These are phyloP conservation scores for Polypedilum vanderplanki DNA, from an alignment of 1,140 invertebrate species.

Conservation along the genomic window DNA sequence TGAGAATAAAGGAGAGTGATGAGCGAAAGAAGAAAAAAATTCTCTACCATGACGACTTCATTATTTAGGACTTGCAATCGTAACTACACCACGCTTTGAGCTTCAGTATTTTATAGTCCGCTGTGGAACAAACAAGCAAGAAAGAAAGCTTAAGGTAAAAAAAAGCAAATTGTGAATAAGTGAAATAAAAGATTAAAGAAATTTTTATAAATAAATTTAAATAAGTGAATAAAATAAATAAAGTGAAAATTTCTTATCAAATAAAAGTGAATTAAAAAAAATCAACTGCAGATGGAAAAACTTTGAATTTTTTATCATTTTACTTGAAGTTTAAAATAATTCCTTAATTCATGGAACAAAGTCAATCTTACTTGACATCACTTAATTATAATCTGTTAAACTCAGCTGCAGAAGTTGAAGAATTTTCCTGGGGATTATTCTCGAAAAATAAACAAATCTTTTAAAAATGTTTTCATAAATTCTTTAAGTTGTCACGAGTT, in stretches of 20 bases:
- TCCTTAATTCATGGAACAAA: no score
- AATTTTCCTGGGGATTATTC: no score
- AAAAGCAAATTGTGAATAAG: background rate
- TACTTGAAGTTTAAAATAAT: no score
- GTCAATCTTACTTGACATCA: no score
- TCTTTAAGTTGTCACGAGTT: no score
- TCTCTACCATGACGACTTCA: conserved; percentile 4
- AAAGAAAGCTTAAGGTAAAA: background rate
- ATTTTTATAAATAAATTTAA: background rate
- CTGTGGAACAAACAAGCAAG: background rate
- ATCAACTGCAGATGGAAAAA: background rate
- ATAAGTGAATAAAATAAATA: background rate
- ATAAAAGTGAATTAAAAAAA: background rate
- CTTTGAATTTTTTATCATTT: background rate
- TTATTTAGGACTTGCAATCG: conserved; percentile 10
- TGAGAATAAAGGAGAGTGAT: background rate
- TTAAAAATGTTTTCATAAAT: no score
- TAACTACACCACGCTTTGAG: background rate
- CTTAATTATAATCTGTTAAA: no score
- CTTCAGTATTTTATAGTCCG: conserved; percentile 26
- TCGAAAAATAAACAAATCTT: no score
- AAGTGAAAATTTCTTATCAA: background rate
- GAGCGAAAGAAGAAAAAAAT: background rate
- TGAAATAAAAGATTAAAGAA: background rate
- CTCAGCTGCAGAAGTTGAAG: no score